These are phyloP conservation scores for Orientallactaga sibirica DNA, from an alignment of 2,797 vertebrate species.

Conservation along the genomic window DNA sequence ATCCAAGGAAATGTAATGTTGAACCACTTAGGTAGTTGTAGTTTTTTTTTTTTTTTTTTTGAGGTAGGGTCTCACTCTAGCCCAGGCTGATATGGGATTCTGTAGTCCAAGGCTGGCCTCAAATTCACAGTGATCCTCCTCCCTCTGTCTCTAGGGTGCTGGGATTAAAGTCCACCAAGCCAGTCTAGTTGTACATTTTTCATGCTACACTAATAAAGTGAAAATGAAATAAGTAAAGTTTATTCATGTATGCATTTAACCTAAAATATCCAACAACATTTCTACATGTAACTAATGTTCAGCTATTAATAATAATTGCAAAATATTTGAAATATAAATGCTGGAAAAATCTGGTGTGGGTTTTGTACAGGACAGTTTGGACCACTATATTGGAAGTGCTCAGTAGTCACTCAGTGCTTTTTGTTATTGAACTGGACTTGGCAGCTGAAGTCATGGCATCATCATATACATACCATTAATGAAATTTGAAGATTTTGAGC, in stretches of 20 bases:
- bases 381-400: not conserved
- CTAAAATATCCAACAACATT: not conserved
- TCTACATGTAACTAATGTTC: conserved; percentile 19
- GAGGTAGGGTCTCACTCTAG: too few relatives aligned
- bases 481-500: not conserved
- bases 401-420: not conserved
- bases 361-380: not conserved
- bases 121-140: too few relatives aligned
- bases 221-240: conserved; percentile 20
- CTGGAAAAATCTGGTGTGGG: not conserved
- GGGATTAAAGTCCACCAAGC: not conserved
- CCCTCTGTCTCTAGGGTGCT: too few relatives aligned
- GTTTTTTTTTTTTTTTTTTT: too few relatives aligned
- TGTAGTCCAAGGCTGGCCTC: too few relatives aligned
- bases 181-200: conserved; percentile 2
- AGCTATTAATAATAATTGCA: too few relatives aligned
- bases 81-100: too few relatives aligned
- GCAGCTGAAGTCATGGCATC: not conserved
- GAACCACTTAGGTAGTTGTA: too few relatives aligned
- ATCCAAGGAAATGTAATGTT: too few relatives aligned
- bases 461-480: not conserved
- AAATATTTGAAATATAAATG: not conserved
- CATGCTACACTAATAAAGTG: not conserved
- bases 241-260: conserved; percentile 35
- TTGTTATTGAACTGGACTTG: not conserved